Evolutionary conservation across 1,140 invertebrate genomes (phyloP).

Genomic region (Trachymyrmex septentrionalis): DNA sequence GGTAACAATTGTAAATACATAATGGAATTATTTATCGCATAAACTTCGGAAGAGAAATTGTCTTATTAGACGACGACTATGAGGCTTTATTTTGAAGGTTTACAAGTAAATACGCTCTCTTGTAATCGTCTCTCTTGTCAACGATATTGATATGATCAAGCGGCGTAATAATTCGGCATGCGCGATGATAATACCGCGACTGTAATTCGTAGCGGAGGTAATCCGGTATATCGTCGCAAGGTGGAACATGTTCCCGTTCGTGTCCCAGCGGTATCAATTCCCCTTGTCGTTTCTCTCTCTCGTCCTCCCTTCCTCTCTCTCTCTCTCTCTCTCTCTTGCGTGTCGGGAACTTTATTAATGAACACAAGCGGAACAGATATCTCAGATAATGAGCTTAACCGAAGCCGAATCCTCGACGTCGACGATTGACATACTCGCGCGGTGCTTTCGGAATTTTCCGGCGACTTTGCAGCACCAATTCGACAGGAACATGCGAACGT

Average conservation of each 20-base stretch:
- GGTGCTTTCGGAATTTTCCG: slow-evolving; percentile 44
- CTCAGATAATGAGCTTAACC: slow-evolving; percentile 34
- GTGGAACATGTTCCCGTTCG: slow-evolving; percentile 35
- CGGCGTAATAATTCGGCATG: slow-evolving; percentile 13
- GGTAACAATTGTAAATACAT: neutral
- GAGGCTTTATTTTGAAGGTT: neutral
- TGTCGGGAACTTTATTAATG: slow-evolving; percentile 51
- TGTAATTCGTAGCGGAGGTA: slow-evolving; percentile 33
- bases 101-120: neutral
- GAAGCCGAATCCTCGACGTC: neutral
- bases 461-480: neutral
- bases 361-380: slow-evolving; percentile 2
- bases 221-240: slow-evolving; percentile 37
- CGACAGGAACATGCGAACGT: slow-evolving; percentile 36
- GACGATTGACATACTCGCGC: slow-evolving; percentile 17
- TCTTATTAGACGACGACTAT: no score
- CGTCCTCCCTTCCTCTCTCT: neutral
- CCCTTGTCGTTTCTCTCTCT: neutral
- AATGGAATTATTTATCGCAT: no score
- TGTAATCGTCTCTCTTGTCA: neutral
- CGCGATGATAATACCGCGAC: neutral
- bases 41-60: no score
- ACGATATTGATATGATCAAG: neutral
- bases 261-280: slow-evolving; percentile 40
- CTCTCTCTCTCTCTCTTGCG: neutral